Conservation (phyloP, 2,888 invertebrate species). For the Heteropelma amictum region DNA sequence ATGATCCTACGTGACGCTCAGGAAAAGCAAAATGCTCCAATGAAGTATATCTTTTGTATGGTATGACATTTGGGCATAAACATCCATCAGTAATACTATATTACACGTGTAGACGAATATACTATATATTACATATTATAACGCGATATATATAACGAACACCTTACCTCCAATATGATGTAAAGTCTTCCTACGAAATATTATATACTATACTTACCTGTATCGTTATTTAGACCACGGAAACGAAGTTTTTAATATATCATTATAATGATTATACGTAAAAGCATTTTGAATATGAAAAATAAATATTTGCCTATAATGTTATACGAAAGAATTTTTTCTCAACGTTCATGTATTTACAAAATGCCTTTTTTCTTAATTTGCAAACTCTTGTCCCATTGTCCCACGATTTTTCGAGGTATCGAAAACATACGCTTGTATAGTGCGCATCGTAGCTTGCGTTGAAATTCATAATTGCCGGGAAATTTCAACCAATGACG, state of each 20-base stretch:
- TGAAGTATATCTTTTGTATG: too few species aligned
- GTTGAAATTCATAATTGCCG: neutral
- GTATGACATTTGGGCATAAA: too few species aligned
- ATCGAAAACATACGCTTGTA: too few species aligned
- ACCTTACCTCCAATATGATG: slow-evolving; percentile 10
- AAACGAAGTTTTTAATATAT: slow-evolving; percentile 16
- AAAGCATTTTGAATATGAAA: slow-evolving; percentile 32
- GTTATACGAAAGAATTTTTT: too few species aligned
- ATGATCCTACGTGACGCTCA: too few species aligned
- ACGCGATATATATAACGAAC: neutral
- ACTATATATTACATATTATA: neutral
- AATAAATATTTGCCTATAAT: slow-evolving; percentile 21
- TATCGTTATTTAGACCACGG: neutral
- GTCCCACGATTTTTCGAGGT: too few species aligned
- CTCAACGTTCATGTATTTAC: too few species aligned
- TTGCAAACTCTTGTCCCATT: too few species aligned
- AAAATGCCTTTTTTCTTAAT: too few species aligned
- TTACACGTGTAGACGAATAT: neutral
- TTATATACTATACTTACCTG: neutral
- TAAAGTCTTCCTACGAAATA: slow-evolving; percentile 48
- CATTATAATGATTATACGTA: slow-evolving; percentile 21
- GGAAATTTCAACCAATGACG: slow-evolving; percentile 10
- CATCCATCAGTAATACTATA: too few species aligned
- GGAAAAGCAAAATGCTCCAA: too few species aligned
- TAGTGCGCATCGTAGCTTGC: neutral